Evolutionary conservation across 2,888 invertebrate genomes (phyloP), one percentile per base, ranked within the genome.

Genomic region (Eristalis arbustorum): DNA sequence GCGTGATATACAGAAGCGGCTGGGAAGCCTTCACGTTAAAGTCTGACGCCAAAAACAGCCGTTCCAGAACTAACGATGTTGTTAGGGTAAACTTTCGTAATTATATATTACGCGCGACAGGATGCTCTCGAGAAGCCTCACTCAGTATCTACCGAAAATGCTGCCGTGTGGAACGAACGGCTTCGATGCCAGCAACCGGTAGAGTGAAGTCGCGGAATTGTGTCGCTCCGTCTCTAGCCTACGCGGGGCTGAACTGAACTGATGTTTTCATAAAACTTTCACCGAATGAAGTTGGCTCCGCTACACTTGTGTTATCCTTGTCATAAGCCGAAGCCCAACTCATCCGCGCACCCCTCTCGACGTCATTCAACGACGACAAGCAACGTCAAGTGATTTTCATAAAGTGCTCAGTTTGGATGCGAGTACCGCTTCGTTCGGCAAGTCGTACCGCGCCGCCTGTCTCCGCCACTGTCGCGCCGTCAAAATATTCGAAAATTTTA

Each of bases 11-110:
- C 74, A 28, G 22, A 80, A 79, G 40, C 66, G 61, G 61, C 61
- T 74, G 25, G 69, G 71, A 57, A 71, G 61, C 56, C 28, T 66
- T 76, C 84, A 61, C 59, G 73, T 73, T 69, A 74, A 83, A 84
- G 74, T 84, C 59, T 67, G 28, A 85, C 40, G 68, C 76, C 77
- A 85, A 56, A 78, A 77, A 62, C 85, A 85, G 76, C 75, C 68
- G 81, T 72, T 80, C 76, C 72, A 76, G 68, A 72, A 81, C 85
- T 81, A 85, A 85, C 81, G 82, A 85, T 81, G 85, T 77, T 85
- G 82, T 85, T 85, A 77, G 69, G 85, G 71, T 77, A 85, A 85
- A 85, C 81, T 85, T 85, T 85, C 63, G 77, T 85, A 85, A 85
- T 85, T 85, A 81, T 85, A 77, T 81, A 77, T 71, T 72, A 81